Evolutionary conservation across 2,888 invertebrate genomes (phyloP).

Genomic region (Sylvicola fuscatus): DNA sequence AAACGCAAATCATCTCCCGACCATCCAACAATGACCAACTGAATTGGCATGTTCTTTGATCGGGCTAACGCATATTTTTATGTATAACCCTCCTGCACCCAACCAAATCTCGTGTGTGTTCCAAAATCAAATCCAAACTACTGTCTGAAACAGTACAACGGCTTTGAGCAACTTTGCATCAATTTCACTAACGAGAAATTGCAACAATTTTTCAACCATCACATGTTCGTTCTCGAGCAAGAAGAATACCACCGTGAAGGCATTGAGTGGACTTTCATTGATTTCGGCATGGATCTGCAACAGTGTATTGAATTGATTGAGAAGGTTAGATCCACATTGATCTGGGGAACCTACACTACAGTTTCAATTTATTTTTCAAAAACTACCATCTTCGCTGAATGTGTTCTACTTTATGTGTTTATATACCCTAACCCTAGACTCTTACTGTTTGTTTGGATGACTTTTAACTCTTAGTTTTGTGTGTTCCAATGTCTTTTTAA

Average conservation of each 20-base stretch:
- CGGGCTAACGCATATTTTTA: too few relatives aligned
- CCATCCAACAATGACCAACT: too few relatives aligned
- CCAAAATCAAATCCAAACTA: too few relatives aligned
- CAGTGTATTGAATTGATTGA: slow-evolving; percentile 58
- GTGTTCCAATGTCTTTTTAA: too few relatives aligned
- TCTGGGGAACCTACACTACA: slow-evolving; percentile 2
- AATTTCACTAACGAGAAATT: slow-evolving; percentile 88
- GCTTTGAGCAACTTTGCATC: slow-evolving; percentile 86
- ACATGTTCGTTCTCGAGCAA: slow-evolving; percentile 88
- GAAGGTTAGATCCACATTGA: slow-evolving; percentile 30
- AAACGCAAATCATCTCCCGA: too few relatives aligned
- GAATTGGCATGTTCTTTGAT: too few relatives aligned
- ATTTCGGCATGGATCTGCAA: slow-evolving; percentile 82
- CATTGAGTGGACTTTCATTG: slow-evolving; percentile 83
- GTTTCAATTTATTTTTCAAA: background rate
- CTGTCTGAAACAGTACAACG: slow-evolving; percentile 42
- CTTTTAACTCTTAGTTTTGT: too few relatives aligned
- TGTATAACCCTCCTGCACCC: too few relatives aligned
- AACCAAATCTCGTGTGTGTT: too few relatives aligned
- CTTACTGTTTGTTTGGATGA: too few relatives aligned
- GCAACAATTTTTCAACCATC: slow-evolving; percentile 88
- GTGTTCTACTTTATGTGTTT: slow-evolving; percentile 3
- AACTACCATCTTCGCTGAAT: slow-evolving; percentile 2
- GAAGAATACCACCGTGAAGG: slow-evolving; percentile 82
- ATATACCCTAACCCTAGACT: background rate